Conservation (phyloP, 1,140 invertebrate genomes). For the Mycetomoellerius zeteki region DNA sequence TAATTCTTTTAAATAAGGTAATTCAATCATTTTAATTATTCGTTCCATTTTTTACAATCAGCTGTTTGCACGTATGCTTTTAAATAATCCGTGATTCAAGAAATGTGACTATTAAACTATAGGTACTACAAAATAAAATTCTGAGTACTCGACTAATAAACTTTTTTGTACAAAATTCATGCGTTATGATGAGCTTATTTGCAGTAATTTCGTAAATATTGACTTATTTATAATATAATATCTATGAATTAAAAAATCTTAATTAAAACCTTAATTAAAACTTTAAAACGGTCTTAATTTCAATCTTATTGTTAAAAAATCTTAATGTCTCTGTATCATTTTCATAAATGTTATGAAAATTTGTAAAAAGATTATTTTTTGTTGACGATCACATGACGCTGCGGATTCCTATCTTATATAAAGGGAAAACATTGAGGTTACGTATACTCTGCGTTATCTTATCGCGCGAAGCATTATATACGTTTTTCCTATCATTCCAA, state of each 20-base stretch:
- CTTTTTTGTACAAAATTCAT: too few relatives aligned
- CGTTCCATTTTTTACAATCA: too few relatives aligned
- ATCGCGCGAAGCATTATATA: conserved; percentile 6
- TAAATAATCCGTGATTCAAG: neutral
- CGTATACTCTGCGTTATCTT: neutral
- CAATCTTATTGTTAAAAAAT: neutral
- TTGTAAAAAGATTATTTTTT: neutral
- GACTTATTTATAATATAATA: neutral
- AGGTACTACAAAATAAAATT: neutral
- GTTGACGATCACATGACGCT: neutral
- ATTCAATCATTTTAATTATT: neutral
- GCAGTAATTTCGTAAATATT: neutral
- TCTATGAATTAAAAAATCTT: neutral
- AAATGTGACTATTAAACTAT: neutral
- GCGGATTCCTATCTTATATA: neutral
- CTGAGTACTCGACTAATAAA: neutral
- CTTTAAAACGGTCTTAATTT: too few relatives aligned
- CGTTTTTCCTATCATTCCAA: neutral
- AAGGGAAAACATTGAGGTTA: too few relatives aligned
- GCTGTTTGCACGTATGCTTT: neutral
- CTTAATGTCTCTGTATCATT: neutral
- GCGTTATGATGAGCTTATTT: too few relatives aligned
- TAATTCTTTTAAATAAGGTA: neutral
- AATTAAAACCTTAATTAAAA: too few relatives aligned
- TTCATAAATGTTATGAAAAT: neutral